Percentiles rank a stretch among this genome's conserved stretches.
Conservation (phyloP, 2,113 vertebrate genomes). For the Tretioscincus oriximinensis region DNA sequence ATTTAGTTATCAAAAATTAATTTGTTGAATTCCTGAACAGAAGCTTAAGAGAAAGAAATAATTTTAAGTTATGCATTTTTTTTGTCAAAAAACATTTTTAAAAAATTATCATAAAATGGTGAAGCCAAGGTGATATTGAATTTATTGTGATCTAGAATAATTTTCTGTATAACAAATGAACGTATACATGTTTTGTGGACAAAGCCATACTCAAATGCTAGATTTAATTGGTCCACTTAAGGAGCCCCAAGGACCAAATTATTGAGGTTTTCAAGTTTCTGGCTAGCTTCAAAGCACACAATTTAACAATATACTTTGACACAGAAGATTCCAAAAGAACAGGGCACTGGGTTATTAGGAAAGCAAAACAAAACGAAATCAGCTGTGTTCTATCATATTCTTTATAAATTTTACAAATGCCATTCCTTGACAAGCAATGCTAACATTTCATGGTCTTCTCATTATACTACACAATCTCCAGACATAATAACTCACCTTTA, state of each 20-base stretch:
- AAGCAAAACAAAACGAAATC: too few species aligned
- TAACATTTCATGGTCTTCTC: background rate
- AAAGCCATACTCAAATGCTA: background rate
- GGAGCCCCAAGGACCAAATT: background rate
- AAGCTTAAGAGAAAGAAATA: background rate
- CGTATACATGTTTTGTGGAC: background rate
- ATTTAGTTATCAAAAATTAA: constrained; percentile 58
- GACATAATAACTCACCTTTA: background rate
- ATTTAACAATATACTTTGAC: background rate
- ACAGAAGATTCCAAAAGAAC: background rate
- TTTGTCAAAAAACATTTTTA: constrained; percentile 23
- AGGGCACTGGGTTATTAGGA: background rate
- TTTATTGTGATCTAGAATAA: background rate
- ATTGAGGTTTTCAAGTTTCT: background rate
- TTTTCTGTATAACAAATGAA: background rate
- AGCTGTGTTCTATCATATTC: background rate
- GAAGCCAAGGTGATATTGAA: background rate
- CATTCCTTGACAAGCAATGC: background rate
- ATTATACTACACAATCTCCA: background rate
- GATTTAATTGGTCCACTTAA: background rate
- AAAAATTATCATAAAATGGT: constrained; percentile 31
- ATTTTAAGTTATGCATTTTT: too few species aligned
- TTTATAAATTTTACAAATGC: background rate
- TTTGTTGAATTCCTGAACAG: constrained; percentile 27
- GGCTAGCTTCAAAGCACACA: background rate